Conservation (phyloP, 2,888 invertebrate species). For the Chouioia cunea region DNA sequence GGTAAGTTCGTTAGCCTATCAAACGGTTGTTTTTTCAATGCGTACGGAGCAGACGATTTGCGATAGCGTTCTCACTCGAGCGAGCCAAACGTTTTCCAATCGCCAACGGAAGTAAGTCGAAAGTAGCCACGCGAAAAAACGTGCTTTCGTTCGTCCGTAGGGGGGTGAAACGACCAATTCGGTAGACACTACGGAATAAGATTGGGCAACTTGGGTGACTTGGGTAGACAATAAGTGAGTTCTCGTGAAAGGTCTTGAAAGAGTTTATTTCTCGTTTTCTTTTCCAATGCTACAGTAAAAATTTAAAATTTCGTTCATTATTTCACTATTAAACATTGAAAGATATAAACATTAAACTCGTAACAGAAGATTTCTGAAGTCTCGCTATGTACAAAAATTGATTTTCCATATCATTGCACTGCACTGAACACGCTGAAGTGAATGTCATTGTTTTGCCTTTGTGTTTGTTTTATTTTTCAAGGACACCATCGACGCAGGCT, state of each 20-base stretch:
- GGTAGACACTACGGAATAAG: no score
- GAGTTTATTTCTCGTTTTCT: constrained; percentile 15
- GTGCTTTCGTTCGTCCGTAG: no score
- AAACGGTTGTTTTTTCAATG: no score
- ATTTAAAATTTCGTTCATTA: constrained; percentile 20
- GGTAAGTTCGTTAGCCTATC: no score
- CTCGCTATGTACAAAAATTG: constrained; percentile 20
- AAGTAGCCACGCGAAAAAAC: no score
- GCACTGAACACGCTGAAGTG: constrained; percentile 1
- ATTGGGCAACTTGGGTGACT: not conserved
- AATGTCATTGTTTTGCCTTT: no score
- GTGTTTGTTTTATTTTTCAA: constrained; percentile 5
- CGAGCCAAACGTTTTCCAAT: no score
- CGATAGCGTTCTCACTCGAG: no score
- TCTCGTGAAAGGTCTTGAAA: not conserved
- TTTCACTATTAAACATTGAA: constrained; percentile 23
- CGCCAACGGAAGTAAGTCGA: no score
- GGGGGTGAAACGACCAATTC: no score
- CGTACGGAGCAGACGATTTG: no score
- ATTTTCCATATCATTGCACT: constrained; percentile 13
- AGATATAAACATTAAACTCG: constrained; percentile 16
- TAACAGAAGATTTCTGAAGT: constrained; percentile 8
- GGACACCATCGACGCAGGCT: not conserved
- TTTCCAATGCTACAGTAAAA: constrained; percentile 22
- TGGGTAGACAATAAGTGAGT: not conserved